Base-by-base conservation (phyloP, 2,797 vertebrate genomes). In the Lacerta agilis region DNA sequence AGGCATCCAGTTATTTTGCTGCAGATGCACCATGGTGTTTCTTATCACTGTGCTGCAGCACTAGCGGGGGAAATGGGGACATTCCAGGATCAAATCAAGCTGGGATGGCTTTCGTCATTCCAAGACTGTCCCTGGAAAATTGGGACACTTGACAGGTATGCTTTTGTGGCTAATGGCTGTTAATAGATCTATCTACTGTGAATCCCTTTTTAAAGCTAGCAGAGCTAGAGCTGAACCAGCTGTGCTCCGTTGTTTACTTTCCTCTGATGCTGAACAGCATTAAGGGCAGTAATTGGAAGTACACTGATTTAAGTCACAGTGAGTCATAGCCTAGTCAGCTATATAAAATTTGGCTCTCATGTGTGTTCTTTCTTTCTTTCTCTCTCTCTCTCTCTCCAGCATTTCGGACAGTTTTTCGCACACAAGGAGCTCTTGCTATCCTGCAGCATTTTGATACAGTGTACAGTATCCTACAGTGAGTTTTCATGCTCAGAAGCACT, bases 391-490 rank as follows among this genome's bases (percentile, higher is more conserved):
- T 64, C 49, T 78, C 7, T 73, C 2, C 90, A 99, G 99, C 94
- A 8, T 98, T 99, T 92, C 98, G 97, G 93, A 64, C 94, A 3
- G 96, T 97, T 0, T 91, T 98, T 84, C 96, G 97, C 58, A 96
- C 95, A 88, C 97, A 94, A 79, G 99, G 98, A 0, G 97, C 98
- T 0, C 86, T 97, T 89, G 98, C 97, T 55, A 96, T 99, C 88
- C 86, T 99, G 92, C 97, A 99, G 64, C 98, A 99, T 93, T 99
- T 99, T 90, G 98, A 99, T 92, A 93, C 97, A 0, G 38, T 97
- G 27, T 99, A 98, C 96, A 99, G 98, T 83, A 97, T 99, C 66
- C 92, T 99, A 29, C 97, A 98, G 99, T 99, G 94, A 98, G 99
- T 98, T 73, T 13, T 1, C 11, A 80, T 41, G 0, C 36, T 76